These are phyloP conservation scores for Balanococcus diminutus DNA, from an alignment of 2,888 invertebrate species.

Conservation along the genomic window DNA sequence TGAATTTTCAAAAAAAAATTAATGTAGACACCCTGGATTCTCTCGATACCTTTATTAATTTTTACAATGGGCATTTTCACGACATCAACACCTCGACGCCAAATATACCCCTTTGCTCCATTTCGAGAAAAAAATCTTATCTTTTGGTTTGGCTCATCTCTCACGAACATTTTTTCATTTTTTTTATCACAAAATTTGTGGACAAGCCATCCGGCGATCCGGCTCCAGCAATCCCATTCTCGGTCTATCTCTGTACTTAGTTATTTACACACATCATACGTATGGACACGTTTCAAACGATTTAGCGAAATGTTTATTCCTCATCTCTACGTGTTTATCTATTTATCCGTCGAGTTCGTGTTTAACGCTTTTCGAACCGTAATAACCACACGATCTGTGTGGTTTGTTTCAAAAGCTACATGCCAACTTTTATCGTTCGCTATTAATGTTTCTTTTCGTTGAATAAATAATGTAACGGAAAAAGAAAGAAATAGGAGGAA, in stretches of 20 bases:
- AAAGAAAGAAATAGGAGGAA: background rate
- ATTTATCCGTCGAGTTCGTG: slow-evolving; percentile 20
- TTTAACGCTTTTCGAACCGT: slow-evolving; percentile 10
- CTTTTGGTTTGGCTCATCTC: too few relatives aligned
- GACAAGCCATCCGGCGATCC: too few relatives aligned
- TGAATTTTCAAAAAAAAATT: too few relatives aligned
- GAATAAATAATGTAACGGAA: slow-evolving; percentile 9
- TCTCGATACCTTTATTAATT: background rate
- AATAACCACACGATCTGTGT: slow-evolving; percentile 38
- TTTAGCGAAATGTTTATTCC: slow-evolving; percentile 27
- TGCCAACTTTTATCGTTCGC: slow-evolving; percentile 22
- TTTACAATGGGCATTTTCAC: background rate
- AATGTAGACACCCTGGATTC: too few relatives aligned
- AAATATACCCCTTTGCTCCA: too few relatives aligned
- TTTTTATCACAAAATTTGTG: too few relatives aligned
- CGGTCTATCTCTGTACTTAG: too few relatives aligned
- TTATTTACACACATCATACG: too few relatives aligned
- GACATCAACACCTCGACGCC: too few relatives aligned
- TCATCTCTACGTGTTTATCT: background rate
- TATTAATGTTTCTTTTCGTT: slow-evolving; percentile 20
- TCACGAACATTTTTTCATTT: too few relatives aligned
- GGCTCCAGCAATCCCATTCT: too few relatives aligned
- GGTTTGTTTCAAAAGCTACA: slow-evolving; percentile 39
- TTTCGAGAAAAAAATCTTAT: too few relatives aligned
- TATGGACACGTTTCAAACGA: background rate